Percentiles rank a stretch among this genome's conserved stretches.
Conservation (phyloP, 2,888 invertebrate genomes). For the Eupithecia vulgata region DNA sequence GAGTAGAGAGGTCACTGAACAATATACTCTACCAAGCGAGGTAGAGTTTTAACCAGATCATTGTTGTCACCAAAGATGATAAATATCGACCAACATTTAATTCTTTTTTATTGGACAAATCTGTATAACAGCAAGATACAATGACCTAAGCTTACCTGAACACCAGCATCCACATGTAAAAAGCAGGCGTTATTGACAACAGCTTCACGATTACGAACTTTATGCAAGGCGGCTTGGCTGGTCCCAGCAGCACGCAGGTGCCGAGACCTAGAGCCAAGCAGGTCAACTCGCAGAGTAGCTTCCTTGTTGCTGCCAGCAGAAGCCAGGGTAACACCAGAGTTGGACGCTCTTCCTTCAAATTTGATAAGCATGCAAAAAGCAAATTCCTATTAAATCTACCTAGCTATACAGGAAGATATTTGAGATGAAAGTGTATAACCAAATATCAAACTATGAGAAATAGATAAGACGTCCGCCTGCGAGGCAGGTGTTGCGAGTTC, state of each 20-base stretch:
- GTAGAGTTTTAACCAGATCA: neutral
- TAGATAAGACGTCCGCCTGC: too few relatives aligned
- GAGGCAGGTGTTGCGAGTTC: too few relatives aligned
- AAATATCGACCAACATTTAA: neutral
- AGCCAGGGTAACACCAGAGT: slow-evolving; percentile 81
- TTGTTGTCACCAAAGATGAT: neutral
- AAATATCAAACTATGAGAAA: too few relatives aligned
- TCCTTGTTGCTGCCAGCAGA: slow-evolving; percentile 74
- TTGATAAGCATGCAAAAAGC: neutral
- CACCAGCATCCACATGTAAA: slow-evolving; percentile 81
- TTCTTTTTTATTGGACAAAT: neutral
- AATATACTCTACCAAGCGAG: neutral
- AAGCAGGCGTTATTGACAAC: slow-evolving; percentile 71
- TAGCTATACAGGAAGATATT: neutral
- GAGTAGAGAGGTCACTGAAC: too few relatives aligned
- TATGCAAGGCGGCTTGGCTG: slow-evolving; percentile 74
- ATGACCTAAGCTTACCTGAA: slow-evolving; percentile 61
- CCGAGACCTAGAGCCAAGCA: slow-evolving; percentile 76
- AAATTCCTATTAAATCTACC: neutral
- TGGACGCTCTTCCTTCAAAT: slow-evolving; percentile 77
- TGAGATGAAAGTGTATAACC: too few relatives aligned
- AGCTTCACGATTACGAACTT: slow-evolving; percentile 79
- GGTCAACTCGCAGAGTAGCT: slow-evolving; percentile 74
- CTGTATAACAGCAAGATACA: neutral
- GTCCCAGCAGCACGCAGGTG: slow-evolving; percentile 75